Conservation (phyloP, 2,888 invertebrate species). For the Cephonodes hylas region DNA sequence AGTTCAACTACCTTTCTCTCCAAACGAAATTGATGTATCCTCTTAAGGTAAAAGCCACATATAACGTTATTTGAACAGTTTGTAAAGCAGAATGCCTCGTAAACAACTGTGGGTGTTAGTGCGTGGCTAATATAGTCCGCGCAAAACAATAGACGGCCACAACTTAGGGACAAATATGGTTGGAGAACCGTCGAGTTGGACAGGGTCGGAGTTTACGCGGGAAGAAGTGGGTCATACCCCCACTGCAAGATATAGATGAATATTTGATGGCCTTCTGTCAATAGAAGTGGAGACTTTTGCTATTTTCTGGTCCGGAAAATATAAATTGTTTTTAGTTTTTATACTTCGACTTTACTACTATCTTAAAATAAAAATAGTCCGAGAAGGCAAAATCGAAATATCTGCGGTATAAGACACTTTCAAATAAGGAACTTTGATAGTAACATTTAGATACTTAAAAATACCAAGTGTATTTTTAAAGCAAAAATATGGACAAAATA, state of each 20-base stretch:
- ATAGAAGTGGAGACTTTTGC: too few relatives aligned
- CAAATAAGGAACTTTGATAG: too few relatives aligned
- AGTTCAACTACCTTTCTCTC: neutral
- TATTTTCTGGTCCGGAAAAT: too few relatives aligned
- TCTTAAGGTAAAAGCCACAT: neutral
- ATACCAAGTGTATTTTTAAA: too few relatives aligned
- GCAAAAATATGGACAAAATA: too few relatives aligned
- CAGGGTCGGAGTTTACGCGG: neutral
- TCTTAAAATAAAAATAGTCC: too few relatives aligned
- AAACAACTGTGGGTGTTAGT: slow-evolving; percentile 3
- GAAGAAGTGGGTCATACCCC: neutral
- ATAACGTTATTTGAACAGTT: neutral
- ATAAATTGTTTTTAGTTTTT: too few relatives aligned
- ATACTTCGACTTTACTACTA: too few relatives aligned
- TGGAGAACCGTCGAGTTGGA: neutral
- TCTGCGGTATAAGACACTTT: too few relatives aligned
- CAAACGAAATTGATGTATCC: neutral
- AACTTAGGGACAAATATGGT: neutral
- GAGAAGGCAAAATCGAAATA: too few relatives aligned
- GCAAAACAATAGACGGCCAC: neutral
- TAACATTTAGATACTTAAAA: too few relatives aligned
- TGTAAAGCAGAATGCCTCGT: neutral
- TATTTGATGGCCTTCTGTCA: too few relatives aligned
- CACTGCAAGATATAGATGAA: neutral
- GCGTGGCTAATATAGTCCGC: neutral